phyloP scores from a whole-genome alignment of 53 echinoderm and acorn worm species.

The Astropecten irregularis region DNA sequence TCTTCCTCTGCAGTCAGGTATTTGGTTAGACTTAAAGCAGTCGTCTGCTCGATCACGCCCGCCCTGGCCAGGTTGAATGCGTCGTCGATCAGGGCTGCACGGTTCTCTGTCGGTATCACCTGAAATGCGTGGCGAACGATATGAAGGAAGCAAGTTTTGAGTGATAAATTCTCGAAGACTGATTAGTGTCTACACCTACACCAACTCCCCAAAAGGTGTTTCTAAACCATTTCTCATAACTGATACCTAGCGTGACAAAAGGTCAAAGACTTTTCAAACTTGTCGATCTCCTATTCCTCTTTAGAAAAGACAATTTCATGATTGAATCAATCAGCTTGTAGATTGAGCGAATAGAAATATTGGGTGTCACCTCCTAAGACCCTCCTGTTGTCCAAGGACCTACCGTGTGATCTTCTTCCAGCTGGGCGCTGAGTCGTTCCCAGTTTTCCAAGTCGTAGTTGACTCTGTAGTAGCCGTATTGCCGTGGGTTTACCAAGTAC shows the following conservation, averaged over 20 bases:
- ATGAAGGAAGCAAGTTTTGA: neutral
- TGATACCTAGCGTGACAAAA: too few species aligned
- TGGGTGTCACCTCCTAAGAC: too few species aligned
- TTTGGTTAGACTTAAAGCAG: slow-evolving; percentile 71
- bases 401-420: slow-evolving; percentile 58
- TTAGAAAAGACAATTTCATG: too few species aligned
- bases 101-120: slow-evolving; percentile 74
- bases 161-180: neutral
- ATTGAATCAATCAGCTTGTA: too few species aligned
- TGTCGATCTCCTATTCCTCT: too few species aligned
- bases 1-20: slow-evolving; percentile 70
- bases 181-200: too few species aligned
- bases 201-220: too few species aligned
- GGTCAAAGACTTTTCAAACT: too few species aligned
- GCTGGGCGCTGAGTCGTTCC: slow-evolving; percentile 62
- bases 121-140: neutral
- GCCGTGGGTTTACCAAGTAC: slow-evolving; percentile 76
- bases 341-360: too few species aligned
- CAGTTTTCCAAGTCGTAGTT: slow-evolving; percentile 88
- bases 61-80: slow-evolving; percentile 83
- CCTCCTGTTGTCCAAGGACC: too few species aligned
- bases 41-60: slow-evolving; percentile 71
- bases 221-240: too few species aligned
- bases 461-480: slow-evolving; percentile 81
- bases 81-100: slow-evolving; percentile 82